Evolutionary conservation across 2,888 invertebrate genomes (phyloP).

Genomic region (Chloroclysta siterata): DNA sequence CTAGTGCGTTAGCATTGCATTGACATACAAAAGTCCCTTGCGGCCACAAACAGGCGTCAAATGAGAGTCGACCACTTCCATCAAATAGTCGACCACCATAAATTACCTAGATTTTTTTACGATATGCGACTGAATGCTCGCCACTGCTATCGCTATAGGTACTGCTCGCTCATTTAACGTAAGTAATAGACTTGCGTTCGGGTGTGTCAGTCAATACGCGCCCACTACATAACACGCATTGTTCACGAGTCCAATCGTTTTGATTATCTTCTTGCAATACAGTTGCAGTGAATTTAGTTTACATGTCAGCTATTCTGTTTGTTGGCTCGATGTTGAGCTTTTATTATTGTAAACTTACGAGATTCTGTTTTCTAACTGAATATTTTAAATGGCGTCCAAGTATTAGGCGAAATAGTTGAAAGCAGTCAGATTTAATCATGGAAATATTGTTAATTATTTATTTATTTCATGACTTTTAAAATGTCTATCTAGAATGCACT

Average conservation of each 20-base stretch:
- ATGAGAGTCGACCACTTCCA: too few relatives aligned
- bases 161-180: too few relatives aligned
- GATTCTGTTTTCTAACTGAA: neutral
- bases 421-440: too few relatives aligned
- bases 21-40: too few relatives aligned
- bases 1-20: too few relatives aligned
- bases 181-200: neutral
- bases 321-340: constrained; percentile 31
- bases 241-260: constrained; percentile 43
- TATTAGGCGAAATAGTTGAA: neutral
- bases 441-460: too few relatives aligned
- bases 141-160: too few relatives aligned
- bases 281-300: constrained; percentile 46
- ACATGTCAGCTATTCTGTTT: constrained; percentile 42
- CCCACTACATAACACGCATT: constrained; percentile 42
- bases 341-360: neutral
- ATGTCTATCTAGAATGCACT: constrained; percentile 1
- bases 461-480: neutral
- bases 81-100: too few relatives aligned
- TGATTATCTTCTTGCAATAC: constrained; percentile 49
- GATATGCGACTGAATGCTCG: too few relatives aligned
- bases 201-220: constrained; percentile 44
- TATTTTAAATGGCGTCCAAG: neutral
- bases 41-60: too few relatives aligned
- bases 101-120: too few relatives aligned